A percentile compares a stretch with the other conserved stretches of the same genome.
These are phyloP conservation scores for Ormyrus thymus DNA, from an alignment of 2,888 invertebrate species.

Conservation along the genomic window DNA sequence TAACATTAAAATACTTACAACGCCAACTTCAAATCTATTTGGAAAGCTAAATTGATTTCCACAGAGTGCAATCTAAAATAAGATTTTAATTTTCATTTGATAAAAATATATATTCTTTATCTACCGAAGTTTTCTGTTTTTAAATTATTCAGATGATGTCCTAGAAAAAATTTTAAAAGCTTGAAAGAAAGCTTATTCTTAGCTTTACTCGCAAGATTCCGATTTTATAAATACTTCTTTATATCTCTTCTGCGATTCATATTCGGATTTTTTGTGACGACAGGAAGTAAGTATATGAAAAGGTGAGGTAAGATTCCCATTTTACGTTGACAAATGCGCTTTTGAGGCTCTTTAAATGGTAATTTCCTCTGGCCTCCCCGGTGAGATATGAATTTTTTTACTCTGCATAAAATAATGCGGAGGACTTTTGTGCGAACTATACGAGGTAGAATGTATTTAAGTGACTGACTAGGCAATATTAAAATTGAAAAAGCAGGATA, in stretches of 20 bases:
- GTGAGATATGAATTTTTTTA: conserved; percentile 50
- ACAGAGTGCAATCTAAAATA: no score
- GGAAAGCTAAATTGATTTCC: no score
- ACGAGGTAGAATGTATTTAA: conserved; percentile 16
- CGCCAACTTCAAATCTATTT: no score
- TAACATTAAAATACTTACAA: no score
- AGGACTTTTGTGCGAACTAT: conserved; percentile 13
- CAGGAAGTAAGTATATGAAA: conserved; percentile 38
- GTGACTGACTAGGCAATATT: conserved; percentile 39
- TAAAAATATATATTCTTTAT: no score
- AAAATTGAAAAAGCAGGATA: conserved; percentile 27
- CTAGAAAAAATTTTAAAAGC: no score
- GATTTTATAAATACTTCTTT: neutral
- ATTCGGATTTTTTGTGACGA: conserved; percentile 14
- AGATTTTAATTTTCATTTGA: no score
- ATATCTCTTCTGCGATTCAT: conserved; percentile 13
- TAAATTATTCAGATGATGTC: no score
- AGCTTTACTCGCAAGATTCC: no score
- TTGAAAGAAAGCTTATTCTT: no score
- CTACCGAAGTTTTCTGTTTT: no score
- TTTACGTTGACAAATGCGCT: conserved; percentile 51
- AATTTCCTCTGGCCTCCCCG: conserved; percentile 29
- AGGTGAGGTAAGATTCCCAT: conserved; percentile 45
- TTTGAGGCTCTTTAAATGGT: conserved; percentile 54
- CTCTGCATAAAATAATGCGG: conserved; percentile 40